A percentile compares a stretch with the other conserved stretches of the same genome.
These are phyloP conservation scores for Sphecodes monilicornis DNA, from an alignment of 2,888 invertebrate genomes.

Conservation along the genomic window DNA sequence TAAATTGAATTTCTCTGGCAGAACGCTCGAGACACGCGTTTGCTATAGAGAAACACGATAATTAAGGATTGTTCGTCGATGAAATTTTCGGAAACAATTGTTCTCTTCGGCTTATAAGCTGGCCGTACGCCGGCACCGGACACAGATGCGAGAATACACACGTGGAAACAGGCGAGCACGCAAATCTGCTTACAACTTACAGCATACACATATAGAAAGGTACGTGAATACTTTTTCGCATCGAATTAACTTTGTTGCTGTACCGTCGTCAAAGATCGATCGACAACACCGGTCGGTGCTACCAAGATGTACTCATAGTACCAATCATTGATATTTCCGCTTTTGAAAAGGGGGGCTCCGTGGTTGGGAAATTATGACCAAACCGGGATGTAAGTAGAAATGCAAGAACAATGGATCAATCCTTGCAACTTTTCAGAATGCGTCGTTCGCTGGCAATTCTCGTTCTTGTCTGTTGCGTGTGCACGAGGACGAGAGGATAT, in stretches of 20 bases:
- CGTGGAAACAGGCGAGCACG: slow-evolving; percentile 12
- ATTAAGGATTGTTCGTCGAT: slow-evolving; percentile 23
- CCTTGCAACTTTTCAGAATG: slow-evolving; percentile 36
- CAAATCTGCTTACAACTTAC: background rate
- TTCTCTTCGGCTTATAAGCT: slow-evolving; percentile 35
- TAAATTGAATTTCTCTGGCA: slow-evolving; percentile 5
- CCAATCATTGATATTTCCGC: background rate
- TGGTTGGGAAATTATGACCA: background rate
- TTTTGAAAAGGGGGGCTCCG: too few relatives aligned
- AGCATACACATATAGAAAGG: background rate
- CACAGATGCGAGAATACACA: slow-evolving; percentile 4
- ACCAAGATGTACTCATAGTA: background rate
- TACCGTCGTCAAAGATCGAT: too few relatives aligned
- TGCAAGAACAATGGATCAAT: background rate
- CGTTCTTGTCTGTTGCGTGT: background rate
- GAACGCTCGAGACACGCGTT: background rate
- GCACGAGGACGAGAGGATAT: background rate
- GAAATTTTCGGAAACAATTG: slow-evolving; percentile 9
- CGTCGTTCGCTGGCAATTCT: background rate
- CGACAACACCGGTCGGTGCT: too few relatives aligned
- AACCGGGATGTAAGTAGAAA: background rate
- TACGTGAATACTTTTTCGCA: background rate
- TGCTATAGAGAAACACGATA: slow-evolving; percentile 5
- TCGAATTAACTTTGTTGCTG: background rate
- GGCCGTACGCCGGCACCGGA: background rate